Evolutionary conservation across 92 coral and sea anemone species (phyloP).

Genomic region (Siderastrea radians): DNA sequence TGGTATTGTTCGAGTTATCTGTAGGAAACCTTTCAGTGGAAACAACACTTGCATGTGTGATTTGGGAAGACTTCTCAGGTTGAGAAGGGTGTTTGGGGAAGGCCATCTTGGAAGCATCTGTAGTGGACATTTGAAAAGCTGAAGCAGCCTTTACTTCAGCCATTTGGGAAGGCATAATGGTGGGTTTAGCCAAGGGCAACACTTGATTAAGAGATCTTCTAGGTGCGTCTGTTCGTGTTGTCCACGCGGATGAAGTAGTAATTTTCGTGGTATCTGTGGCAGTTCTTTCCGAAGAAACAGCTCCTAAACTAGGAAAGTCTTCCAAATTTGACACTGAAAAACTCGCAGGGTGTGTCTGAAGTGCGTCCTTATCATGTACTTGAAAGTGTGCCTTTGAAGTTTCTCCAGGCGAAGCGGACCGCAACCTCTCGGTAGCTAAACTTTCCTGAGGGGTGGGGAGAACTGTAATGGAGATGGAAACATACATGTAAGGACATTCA

Average conservation of each 20-base stretch:
- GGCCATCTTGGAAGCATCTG: not conserved
- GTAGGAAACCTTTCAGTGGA: not conserved
- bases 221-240: not conserved
- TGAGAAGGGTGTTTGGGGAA: not conserved
- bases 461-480: too few species aligned
- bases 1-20: not conserved
- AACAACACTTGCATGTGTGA: not conserved
- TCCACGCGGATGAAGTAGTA: not conserved
- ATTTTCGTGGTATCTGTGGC: not conserved
- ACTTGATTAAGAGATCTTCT: not conserved
- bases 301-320: slow-evolving; percentile 1
- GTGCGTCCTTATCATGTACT: not conserved
- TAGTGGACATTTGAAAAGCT: not conserved
- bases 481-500: too few species aligned
- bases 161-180: not conserved
- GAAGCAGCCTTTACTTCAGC: not conserved
- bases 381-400: not conserved
- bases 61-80: not conserved
- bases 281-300: not conserved
- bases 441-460: not conserved
- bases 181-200: not conserved
- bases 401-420: not conserved
- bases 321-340: not conserved
- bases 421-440: not conserved
- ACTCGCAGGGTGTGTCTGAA: too few species aligned